Conservation (phyloP, 2,113 vertebrate species). For the Rhinichthys klamathensis region DNA sequence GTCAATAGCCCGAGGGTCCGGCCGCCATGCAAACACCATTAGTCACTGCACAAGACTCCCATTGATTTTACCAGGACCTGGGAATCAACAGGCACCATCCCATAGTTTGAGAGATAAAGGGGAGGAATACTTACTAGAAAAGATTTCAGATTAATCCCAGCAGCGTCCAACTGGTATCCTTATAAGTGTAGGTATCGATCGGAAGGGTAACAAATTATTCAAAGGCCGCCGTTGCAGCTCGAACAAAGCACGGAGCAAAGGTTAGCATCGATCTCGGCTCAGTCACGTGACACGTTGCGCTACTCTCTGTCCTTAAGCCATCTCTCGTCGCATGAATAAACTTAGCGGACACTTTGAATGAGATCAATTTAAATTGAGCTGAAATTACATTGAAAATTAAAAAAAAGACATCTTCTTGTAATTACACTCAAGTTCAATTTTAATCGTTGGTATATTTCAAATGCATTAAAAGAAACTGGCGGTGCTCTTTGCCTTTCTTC, state of each 20-base stretch:
- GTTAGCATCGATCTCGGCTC: constrained; percentile 19
- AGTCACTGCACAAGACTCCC: constrained; percentile 21
- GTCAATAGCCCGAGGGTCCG: constrained; percentile 3
- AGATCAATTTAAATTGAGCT: constrained; percentile 14
- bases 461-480: not conserved
- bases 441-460: not conserved
- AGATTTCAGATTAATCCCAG: constrained; percentile 32
- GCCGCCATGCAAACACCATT: constrained; percentile 6
- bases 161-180: constrained; percentile 12
- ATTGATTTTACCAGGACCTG: constrained; percentile 12
- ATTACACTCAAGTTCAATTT: constrained; percentile 13
- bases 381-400: not conserved
- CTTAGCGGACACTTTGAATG: not conserved
- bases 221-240: not conserved
- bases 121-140: not conserved
- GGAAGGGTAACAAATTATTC: constrained; percentile 34
- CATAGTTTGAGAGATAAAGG: not conserved
- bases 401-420: not conserved
- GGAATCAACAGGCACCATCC: constrained; percentile 31
- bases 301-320: constrained; percentile 15
- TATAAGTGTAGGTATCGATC: constrained; percentile 29
- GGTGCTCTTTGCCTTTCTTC: not conserved
- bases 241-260: constrained; percentile 31
- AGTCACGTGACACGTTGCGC: not conserved
- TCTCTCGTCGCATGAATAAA: not conserved